phyloP scores from a whole-genome alignment of 1,140 invertebrate genomes.

The Lasaia peninsularis region DNA sequence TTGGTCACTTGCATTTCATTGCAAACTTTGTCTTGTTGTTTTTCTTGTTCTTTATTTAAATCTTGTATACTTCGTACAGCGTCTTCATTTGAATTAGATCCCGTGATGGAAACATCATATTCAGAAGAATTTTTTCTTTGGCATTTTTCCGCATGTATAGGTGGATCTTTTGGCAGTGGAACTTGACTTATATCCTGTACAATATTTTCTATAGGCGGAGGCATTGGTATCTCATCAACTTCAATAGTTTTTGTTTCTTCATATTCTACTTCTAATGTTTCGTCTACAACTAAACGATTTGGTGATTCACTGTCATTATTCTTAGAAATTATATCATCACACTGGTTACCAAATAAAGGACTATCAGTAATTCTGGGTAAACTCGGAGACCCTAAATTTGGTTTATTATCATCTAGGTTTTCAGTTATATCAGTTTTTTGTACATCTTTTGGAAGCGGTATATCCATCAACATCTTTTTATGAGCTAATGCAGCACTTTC shows the following conservation, averaged over 20 bases:
- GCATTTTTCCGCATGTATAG: slow-evolving; percentile 19
- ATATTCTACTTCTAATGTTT: slow-evolving; percentile 37
- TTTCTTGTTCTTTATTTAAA: slow-evolving; percentile 51
- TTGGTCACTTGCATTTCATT: slow-evolving; percentile 49
- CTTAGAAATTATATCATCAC: slow-evolving; percentile 32
- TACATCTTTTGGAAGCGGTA: slow-evolving; percentile 55
- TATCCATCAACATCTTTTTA: slow-evolving; percentile 53
- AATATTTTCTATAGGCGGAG: slow-evolving; percentile 52
- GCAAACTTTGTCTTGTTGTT: slow-evolving; percentile 38
- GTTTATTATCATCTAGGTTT: slow-evolving; percentile 46
- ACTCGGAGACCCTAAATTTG: slow-evolving; percentile 59
- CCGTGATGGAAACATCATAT: slow-evolving; percentile 44
- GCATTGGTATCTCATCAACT: slow-evolving; percentile 60
- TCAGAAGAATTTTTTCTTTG: slow-evolving; percentile 15
- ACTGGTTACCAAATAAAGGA: slow-evolving; percentile 42
- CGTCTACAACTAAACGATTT: slow-evolving; percentile 35
- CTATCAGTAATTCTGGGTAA: slow-evolving; percentile 73
- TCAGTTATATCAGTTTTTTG: slow-evolving; percentile 33
- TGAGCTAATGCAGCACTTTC: slow-evolving; percentile 43
- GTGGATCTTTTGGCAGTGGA: slow-evolving; percentile 53
- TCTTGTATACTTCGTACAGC: slow-evolving; percentile 82
- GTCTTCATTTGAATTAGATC: slow-evolving; percentile 81
- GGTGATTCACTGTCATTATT: slow-evolving; percentile 33
- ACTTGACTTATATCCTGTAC: slow-evolving; percentile 62
- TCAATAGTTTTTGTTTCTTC: slow-evolving; percentile 44